Evolutionary conservation across 2,888 invertebrate genomes (phyloP), one percentile per base, ranked within the genome.

Genomic region (Hybos culiciformis): DNA sequence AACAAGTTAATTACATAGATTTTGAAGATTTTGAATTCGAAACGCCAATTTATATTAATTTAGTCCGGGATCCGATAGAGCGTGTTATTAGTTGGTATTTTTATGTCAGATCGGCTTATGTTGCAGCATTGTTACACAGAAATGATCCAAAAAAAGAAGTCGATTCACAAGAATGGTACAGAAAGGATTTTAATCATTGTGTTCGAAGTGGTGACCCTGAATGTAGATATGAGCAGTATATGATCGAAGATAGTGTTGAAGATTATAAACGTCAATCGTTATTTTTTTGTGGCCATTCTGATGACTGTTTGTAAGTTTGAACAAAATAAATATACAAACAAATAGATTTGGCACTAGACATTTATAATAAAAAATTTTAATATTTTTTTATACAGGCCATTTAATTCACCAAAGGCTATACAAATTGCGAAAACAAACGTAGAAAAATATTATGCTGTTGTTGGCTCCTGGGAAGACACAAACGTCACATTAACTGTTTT

Each of bases 81-180:
- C 73, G 90, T 32, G 81, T 87, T 23, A 88, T 88, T 57, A 87
- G 86, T 5, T 88, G 87, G 87, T 88, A 84, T 60, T 88, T 85
- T 65, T 88, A 88, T 63, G 81, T 86, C 11, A 68, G 87, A 4
- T 85, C 85, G 2, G 84, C 85, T 2, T 85, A 85, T 85, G 86
- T 86, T 67, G 85, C 85, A 56, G 87, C 88, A 15, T 81, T 87
- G 59, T 72, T 82, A 58, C 87, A 84, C 60, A 74, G 81, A 46
- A 83, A 80, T 15, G 83, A 86, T 66, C 87, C 87, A 0, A 81
- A 84, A 56, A 71, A 85, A 31, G 42, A 52, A 2, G 4, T 58
- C 0, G 47, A 50, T 11, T 44, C 57, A 1, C 48, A 46, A 0
- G 74, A 47, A 11, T 63, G 63, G 63, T 62, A 46, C 29, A 61